Evolutionary conservation across 2,113 vertebrate species (phyloP).

Genomic region (Etheostoma spectabile): DNA sequence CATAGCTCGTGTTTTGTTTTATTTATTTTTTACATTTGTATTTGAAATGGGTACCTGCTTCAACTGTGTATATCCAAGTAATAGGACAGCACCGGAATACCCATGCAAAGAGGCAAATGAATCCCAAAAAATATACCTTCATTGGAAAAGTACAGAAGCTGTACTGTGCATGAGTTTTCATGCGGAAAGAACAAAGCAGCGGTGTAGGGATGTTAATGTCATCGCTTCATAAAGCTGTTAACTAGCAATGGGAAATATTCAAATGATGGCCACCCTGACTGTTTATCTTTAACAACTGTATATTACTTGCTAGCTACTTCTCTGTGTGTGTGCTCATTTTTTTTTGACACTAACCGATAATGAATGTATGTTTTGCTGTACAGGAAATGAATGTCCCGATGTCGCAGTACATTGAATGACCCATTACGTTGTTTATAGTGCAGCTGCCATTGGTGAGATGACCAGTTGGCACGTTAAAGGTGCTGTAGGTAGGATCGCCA

Average conservation of each 20-base stretch:
- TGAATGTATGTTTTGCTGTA: conserved; percentile 88
- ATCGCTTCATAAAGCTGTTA: conserved; percentile 59
- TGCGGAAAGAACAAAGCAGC: conserved; percentile 38
- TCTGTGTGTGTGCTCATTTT: conserved; percentile 67
- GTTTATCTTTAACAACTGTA: conserved; percentile 78
- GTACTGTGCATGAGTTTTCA: conserved; percentile 42
- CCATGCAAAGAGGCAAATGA: conserved; percentile 40
- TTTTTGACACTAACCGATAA: conserved; percentile 84
- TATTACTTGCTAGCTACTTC: conserved; percentile 78
- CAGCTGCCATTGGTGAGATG: conserved; percentile 51
- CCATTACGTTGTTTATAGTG: conserved; percentile 44
- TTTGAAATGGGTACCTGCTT: conserved; percentile 57
- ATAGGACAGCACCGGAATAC: conserved; percentile 49
- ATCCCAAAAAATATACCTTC: conserved; percentile 41
- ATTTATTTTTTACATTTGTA: conserved; percentile 34
- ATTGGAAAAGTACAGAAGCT: conserved; percentile 52
- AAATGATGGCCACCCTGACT: conserved; percentile 75
- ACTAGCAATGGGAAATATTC: conserved; percentile 56
- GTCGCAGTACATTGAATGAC: conserved; percentile 77
- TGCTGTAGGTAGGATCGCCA: too few species aligned
- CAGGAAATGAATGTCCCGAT: conserved; percentile 82
- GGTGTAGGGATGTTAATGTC: conserved; percentile 55
- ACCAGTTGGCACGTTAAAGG: conserved; percentile 51
- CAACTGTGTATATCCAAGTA: conserved; percentile 61
- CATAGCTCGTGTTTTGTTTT: conserved; percentile 42